These are phyloP conservation scores for Nematolebias whitei DNA, from an alignment of 2,113 vertebrate species.

Conservation along the genomic window DNA sequence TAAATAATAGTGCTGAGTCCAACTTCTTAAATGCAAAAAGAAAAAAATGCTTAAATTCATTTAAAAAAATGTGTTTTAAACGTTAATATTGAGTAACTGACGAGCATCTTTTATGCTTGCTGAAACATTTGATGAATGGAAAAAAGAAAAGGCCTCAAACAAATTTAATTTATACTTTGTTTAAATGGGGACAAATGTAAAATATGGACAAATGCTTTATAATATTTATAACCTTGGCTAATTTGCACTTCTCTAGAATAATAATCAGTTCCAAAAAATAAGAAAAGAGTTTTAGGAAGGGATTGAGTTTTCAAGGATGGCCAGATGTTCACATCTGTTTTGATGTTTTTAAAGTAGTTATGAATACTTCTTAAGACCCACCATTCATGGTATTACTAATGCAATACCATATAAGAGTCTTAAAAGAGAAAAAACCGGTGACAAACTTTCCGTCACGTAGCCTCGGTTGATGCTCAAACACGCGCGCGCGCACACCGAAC, in stretches of 20 bases:
- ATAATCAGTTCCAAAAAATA: no score
- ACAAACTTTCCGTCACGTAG: constrained; percentile 4
- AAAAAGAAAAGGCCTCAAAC: no score
- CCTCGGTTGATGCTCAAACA: not conserved
- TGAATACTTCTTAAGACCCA: not conserved
- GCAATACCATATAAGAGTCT: not conserved
- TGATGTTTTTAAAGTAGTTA: no score
- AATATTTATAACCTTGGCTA: no score
- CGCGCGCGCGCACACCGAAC: no score
- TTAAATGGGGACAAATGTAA: no score
- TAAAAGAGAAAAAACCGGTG: not conserved
- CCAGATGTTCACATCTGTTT: no score
- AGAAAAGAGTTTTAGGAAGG: no score
- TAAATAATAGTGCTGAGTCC: not conserved
- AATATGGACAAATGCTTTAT: no score
- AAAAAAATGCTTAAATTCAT: not conserved
- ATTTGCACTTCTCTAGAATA: no score
- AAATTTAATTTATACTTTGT: no score
- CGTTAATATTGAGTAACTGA: not conserved
- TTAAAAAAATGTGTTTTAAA: not conserved
- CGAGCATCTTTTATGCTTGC: not conserved
- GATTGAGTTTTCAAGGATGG: no score
- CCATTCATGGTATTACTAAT: not conserved
- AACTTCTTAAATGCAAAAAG: not conserved
- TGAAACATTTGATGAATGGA: not conserved